Base-by-base conservation (phyloP, 2,797 vertebrate species). In the Chromis chromis region DNA sequence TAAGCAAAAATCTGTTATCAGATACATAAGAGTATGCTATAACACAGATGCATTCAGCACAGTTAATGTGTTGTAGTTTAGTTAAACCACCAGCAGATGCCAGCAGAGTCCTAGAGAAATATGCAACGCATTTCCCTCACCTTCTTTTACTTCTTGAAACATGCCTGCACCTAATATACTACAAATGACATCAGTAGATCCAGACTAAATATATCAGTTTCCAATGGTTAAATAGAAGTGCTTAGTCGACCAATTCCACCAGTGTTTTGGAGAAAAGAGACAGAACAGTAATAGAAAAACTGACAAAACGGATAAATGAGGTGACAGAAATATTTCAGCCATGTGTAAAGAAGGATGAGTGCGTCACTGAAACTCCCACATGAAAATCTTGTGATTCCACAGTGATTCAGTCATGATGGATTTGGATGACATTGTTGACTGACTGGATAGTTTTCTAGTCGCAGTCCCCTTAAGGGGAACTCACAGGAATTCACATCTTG, bases 31-130 rank as follows among this genome's bases (percentile, higher is more conserved):
- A 17, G 40, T 42, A 12, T 1, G 6, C 1, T 21, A 25, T 25
- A 4, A 39, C 1, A 58, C 11, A 9, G 2, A 24, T 17, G 16
- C 40, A 42, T 42, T 17, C 40, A 16, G 14, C 6, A 17, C 14
- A 4, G n/a, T 11, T 21, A 8, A 50, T 22, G n/a, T 49, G 2
- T 11, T 86, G 84, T 62, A 90, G 71, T 87, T 92, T 65, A 84
- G 6, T 50, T 9, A 24, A 14, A 69, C 27, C 25, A 76, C 92
- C 96, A 95, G 92, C 80, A 96, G 96, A 84, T 92, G 95, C 88
- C 94, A 93, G 74, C 14, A 1, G 25, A 65, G 62, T 70, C 55
- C 21, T 0, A 62, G 19, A 60, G 22, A 68, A 70, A 57, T 10
- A 39, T 3, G 1, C n/a, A 25, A 19, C 39, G 9, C 24, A 12